A percentile compares a stretch with the other conserved stretches of the same genome.
phyloP scores from a whole-genome alignment of 2,113 vertebrate species.

The Canis aureus region DNA sequence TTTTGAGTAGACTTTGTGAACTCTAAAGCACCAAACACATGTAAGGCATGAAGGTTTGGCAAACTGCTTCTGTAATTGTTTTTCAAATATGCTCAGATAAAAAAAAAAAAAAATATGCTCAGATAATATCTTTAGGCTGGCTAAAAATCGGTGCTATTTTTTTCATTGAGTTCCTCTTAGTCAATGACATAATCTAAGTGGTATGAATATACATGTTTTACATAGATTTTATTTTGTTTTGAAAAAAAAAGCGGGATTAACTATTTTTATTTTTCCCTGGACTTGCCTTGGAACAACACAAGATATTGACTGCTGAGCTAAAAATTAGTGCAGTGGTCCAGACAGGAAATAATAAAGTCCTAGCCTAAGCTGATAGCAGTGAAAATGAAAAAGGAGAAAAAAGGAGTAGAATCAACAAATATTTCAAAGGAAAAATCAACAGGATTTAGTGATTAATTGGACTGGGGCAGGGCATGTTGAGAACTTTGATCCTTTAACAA shows the following conservation, averaged over 20 bases:
- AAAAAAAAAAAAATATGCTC: neutral
- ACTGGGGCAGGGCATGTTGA: neutral
- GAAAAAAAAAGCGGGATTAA: neutral
- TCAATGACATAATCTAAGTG: neutral
- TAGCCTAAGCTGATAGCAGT: neutral
- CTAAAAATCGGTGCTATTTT: neutral
- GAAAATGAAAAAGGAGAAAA: neutral
- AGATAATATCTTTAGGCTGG: neutral
- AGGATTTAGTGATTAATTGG: neutral
- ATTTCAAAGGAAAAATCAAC: neutral
- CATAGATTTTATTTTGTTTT: neutral
- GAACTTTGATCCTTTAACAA: neutral
- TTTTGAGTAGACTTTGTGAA: slow-evolving; percentile 4
- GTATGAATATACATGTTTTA: neutral
- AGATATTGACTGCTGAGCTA: neutral
- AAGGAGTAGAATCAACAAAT: neutral
- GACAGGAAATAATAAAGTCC: slow-evolving; percentile 1
- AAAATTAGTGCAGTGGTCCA: neutral
- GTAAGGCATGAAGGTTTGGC: neutral
- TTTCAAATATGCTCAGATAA: neutral
- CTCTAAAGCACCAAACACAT: neutral
- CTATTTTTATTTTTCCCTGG: neutral
- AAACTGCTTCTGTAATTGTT: neutral
- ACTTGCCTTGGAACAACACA: neutral
- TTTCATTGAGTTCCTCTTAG: neutral